Evolutionary conservation across 2,797 vertebrate species (phyloP).

Genomic region (Coregonus ussuriensis): DNA sequence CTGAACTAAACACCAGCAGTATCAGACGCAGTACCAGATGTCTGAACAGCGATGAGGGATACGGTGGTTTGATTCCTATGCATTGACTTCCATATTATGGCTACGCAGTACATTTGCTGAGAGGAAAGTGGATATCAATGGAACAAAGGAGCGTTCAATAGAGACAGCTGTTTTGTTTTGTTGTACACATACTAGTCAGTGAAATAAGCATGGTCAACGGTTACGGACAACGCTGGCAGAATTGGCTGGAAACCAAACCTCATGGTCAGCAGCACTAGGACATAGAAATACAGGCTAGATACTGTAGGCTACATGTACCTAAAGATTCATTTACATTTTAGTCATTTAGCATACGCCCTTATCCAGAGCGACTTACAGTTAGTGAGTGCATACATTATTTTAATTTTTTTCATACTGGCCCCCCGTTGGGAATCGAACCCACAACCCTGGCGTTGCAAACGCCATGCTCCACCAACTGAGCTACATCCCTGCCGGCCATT

Average conservation of each 20-base stretch:
- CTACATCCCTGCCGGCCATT: too few relatives aligned
- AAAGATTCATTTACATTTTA: not conserved
- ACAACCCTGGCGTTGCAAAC: too few relatives aligned
- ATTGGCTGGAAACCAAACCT: not conserved
- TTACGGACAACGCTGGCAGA: not conserved
- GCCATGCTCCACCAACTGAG: too few relatives aligned
- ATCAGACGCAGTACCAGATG: not conserved
- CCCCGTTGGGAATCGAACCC: too few relatives aligned
- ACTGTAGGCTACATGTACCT: not conserved
- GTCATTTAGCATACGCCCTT: too few relatives aligned
- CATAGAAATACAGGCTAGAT: not conserved
- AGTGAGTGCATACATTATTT: too few relatives aligned
- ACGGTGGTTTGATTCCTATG: not conserved
- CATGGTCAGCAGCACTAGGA: not conserved
- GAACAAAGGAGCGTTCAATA: not conserved
- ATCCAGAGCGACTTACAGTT: too few relatives aligned
- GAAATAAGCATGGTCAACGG: not conserved
- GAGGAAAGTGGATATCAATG: not conserved
- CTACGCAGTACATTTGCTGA: not conserved
- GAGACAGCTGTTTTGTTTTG: not conserved
- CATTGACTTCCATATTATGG: not conserved
- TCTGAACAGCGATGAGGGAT: not conserved
- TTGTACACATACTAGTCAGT: not conserved
- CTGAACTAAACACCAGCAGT: not conserved
- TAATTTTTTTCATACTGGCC: too few relatives aligned